A percentile compares a stretch with the other conserved stretches of the same genome.
These are phyloP conservation scores for Melanotus villosus DNA, from an alignment of 2,888 invertebrate genomes.

Conservation along the genomic window DNA sequence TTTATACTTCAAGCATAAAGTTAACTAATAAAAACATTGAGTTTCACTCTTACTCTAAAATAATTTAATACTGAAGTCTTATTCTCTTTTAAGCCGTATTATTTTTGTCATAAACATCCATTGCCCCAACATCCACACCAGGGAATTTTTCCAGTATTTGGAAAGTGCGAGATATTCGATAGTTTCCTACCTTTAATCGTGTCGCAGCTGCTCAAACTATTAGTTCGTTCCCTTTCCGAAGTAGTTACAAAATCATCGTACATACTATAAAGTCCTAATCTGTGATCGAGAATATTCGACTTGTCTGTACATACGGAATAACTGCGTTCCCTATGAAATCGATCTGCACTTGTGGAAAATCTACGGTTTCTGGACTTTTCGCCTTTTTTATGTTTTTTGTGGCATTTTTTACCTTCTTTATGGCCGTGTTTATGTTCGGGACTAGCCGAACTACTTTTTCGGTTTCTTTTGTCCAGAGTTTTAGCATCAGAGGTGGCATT, in stretches of 20 bases:
- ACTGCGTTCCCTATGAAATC: conserved; percentile 62
- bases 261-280: conserved; percentile 54
- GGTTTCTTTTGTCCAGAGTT: conserved; percentile 45
- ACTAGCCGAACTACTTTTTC: conserved; percentile 64
- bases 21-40: no score
- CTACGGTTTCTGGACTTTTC: conserved; percentile 57
- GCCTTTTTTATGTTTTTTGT: conserved; percentile 64
- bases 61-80: conserved; percentile 41
- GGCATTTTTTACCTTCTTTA: conserved; percentile 61
- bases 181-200: conserved; percentile 76
- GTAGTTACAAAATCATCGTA: conserved; percentile 62
- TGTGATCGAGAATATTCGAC: conserved; percentile 60
- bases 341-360: conserved; percentile 58
- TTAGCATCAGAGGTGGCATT: conserved; percentile 25
- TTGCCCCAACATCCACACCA: conserved; percentile 92
- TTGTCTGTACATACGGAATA: conserved; percentile 67
- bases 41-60: no score
- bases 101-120: conserved; percentile 75
- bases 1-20: no score
- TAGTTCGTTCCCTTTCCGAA: conserved; percentile 78
- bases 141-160: conserved; percentile 77
- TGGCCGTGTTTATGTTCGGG: conserved; percentile 64
- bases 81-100: background rate
- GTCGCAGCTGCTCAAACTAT: conserved; percentile 76
- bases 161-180: conserved; percentile 75